Conservation (phyloP, 1,140 invertebrate species). For the Hyphantria cunea region DNA sequence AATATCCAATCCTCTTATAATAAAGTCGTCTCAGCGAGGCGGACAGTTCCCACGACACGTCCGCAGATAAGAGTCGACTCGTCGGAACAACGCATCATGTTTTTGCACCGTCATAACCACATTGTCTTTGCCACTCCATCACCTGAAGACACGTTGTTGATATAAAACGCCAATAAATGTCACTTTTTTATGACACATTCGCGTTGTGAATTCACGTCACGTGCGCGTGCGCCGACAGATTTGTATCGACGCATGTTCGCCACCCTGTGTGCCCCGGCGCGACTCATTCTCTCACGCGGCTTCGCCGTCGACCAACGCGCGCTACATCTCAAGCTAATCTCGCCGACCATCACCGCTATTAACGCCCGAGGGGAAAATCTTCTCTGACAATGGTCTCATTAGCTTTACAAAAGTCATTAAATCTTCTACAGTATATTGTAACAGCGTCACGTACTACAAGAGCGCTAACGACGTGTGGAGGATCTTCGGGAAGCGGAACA, state of each 20-base stretch:
- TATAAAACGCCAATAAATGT: constrained; percentile 80
- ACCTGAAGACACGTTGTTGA: constrained; percentile 69
- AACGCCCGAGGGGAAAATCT: constrained; percentile 55
- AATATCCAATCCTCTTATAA: constrained; percentile 26
- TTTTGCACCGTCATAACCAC: constrained; percentile 72
- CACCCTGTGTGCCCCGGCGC: constrained; percentile 56
- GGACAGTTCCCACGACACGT: constrained; percentile 57
- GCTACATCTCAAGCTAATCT: constrained; percentile 59
- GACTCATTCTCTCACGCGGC: constrained; percentile 60
- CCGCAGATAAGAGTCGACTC: constrained; percentile 57
- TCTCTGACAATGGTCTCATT: constrained; percentile 75
- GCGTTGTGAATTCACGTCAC: constrained; percentile 67
- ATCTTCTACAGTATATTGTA: constrained; percentile 59
- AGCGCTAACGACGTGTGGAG: constrained; percentile 75
- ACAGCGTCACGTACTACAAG: constrained; percentile 69
- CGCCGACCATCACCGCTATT: constrained; percentile 55
- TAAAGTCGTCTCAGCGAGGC: constrained; percentile 45
- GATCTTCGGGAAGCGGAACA: constrained; percentile 76
- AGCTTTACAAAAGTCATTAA: constrained; percentile 69
- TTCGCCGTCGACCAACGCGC: constrained; percentile 39
- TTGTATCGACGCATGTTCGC: constrained; percentile 63
- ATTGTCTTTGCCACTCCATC: constrained; percentile 58
- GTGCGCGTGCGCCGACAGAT: constrained; percentile 63
- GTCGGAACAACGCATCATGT: constrained; percentile 49
- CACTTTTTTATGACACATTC: constrained; percentile 76